Evolutionary conservation across 2,888 invertebrate genomes (phyloP), one percentile per base, ranked within the genome.

Genomic region (Endotricha flammealis): DNA sequence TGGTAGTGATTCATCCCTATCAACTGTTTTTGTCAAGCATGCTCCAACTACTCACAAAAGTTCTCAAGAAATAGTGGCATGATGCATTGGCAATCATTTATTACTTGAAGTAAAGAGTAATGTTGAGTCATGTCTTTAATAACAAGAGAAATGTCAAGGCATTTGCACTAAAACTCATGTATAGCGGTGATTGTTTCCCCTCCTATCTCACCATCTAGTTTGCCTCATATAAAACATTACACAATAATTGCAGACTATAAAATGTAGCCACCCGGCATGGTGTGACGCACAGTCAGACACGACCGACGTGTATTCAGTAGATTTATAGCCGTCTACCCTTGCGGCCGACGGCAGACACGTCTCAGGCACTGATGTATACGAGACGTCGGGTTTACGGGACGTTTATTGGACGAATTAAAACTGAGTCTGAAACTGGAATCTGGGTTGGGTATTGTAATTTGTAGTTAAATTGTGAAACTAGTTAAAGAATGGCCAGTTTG

Each of bases 321-420:
- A 80, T 80, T 80, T 80, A 80, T 78, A 41, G 66, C 50, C 60
- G 66, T 64, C 67, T 68, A 57, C 60, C 63, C 62, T 32, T 65
- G 68, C 50, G 67, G 64, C 58, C 57, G 53, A 59, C 53, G 55
- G 61, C 53, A 56, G 60, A 61, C 65, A 57, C 62, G 59, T 62
- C 65, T 61, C 58, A 55, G 48, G 52, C 38, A 36, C 51, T 60
- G 55, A 55, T 48, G 53, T 49, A 52, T 48, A 48, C 50, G 57
- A 63, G 61, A 68, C 63, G 57, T 50, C 20, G 20, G 20, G n/a
- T 20, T 20, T 20, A 20, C n/a, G 20, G 20, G 20, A 20, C 20
- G 20, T 20, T 20, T 20, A 20, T 20, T 20, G 20, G 20, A n/a
- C 8, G 20, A 20, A 20, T 20, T 20, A 20, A 20, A 20, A 20